Base-by-base conservation (phyloP, 2,888 invertebrate genomes). In the Meiosimyza decipiens region DNA sequence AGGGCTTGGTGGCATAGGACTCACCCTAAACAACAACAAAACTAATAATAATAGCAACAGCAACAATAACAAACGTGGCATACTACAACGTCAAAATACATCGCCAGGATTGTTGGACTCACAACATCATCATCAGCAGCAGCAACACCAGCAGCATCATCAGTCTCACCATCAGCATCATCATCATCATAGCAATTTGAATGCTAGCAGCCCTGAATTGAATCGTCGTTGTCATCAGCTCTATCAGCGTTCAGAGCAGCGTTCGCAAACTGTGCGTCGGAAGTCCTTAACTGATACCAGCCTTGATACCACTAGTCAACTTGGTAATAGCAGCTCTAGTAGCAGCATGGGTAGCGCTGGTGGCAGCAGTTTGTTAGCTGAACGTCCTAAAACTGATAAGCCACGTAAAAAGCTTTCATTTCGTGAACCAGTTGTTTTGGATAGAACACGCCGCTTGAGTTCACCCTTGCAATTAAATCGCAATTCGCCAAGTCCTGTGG, bases 381-480 rank as follows among this genome's bases (percentile, higher is more conserved):
- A 85, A 67, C 82, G 83, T 7, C 82, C 85, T 54, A 85, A 84
- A 74, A 80, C 82, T 40, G 84, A 84, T 67, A 87, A 92, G 79
- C 94, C 95, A 0, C 89, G 95, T 71, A 96, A 96, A 85, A 96
- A 95, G 85, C 88, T 96, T 13, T 95, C 95, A 11, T 96, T 96
- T 86, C 91, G 94, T 74, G 95, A 95, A 81, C 95, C 95, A 4
- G 81, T 86, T 57, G 85, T 85, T 67, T 83, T 82, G 22, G 80
- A 79, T 13, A 77, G 77, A 57, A 28, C 73, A n/a, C 76, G 80
- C 6, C 79, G 79, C 9, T 81, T 81, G 73, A 84, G 83, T 60
- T 82, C 83, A 7, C 84, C 84, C 11, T 64, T 81, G 55, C 82
- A 84, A 40, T 40, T 9, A 9, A 40, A 52, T 22, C 33, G 73